Base-by-base conservation (phyloP, 1,140 invertebrate species). In the Cydia splendana region DNA sequence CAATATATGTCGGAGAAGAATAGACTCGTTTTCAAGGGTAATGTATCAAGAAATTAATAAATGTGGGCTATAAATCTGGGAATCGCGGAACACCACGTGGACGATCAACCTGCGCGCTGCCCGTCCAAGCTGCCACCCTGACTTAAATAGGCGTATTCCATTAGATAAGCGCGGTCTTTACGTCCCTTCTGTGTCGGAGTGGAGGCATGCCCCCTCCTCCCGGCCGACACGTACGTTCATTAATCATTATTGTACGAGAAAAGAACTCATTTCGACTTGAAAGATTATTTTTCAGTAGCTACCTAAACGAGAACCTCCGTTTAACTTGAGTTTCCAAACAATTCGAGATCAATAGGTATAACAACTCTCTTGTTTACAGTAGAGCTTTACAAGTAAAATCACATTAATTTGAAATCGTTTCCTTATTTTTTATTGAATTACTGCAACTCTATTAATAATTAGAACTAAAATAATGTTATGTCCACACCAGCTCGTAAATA, bases 221-320 rank as follows among this genome's bases (percentile, higher is more conserved):
- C 38, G 30, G 12, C 65, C 28, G 65, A 15, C 67, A 71, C 67
- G 67, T 71, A 71, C 67, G 34, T 38, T 71, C 67, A 71, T 71
- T 71, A 71, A 71, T 71, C 67, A 71, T 71, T 71, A 71, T 71
- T 71, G 67, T 71, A 38, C 34, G 67, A 71, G 67, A 71, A 71
- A 71, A 71, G 67, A 18, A 38, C 67, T 71, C 34, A 71, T 71
- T 71, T 71, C 67, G n/a, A 71, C 15, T 71, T 34, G 30, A 71
- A 69, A 34, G 67, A 71, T 71, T 71, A 45, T 71, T 71, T 71
- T 71, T 18, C 30, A 71, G 34, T 71, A 69, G 38, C 7, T 42
- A 4, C 2, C 2, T 48, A 15, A 71, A 42, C 30, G 67, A 42
- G 20, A 24, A 62, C 18, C 24, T 20, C 10, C 20, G 53, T 57